Conservation (phyloP, 2,888 invertebrate species). For the Ectobius pallidus region DNA sequence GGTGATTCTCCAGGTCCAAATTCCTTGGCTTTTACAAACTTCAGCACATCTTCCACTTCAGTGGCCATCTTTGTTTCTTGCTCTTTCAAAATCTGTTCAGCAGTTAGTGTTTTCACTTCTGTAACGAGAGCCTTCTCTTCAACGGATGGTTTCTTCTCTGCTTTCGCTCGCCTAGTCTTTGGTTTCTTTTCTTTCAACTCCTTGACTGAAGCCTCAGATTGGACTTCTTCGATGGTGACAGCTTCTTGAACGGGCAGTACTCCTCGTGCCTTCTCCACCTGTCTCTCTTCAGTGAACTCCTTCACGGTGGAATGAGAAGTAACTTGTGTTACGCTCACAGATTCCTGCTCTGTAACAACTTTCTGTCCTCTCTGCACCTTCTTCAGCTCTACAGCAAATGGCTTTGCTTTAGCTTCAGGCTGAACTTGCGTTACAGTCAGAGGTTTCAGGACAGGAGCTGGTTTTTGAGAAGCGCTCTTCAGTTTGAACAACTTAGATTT, state of each 20-base stretch:
- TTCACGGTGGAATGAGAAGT: constrained; percentile 60
- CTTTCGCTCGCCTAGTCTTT: constrained; percentile 47
- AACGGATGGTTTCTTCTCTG: constrained; percentile 45
- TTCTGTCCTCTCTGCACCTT: constrained; percentile 51
- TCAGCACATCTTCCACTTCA: constrained; percentile 75
- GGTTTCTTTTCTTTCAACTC: constrained; percentile 43
- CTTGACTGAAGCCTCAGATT: constrained; percentile 59
- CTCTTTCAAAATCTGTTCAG: constrained; percentile 60
- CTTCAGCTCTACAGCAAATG: constrained; percentile 44
- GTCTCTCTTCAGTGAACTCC: constrained; percentile 44
- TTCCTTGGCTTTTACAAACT: constrained; percentile 75
- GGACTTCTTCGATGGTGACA: constrained; percentile 63
- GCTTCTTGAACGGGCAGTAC: constrained; percentile 56
- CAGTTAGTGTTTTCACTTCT: constrained; percentile 52
- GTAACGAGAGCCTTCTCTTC: constrained; percentile 56
- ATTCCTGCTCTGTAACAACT: constrained; percentile 48
- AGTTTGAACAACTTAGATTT: constrained; percentile 47
- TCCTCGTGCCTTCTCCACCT: constrained; percentile 51
- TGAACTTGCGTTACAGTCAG: constrained; percentile 47
- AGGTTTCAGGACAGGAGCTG: constrained; percentile 48
- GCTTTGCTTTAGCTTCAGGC: constrained; percentile 43
- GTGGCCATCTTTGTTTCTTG: constrained; percentile 52
- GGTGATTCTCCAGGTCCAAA: constrained; percentile 83
- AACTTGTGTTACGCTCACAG: constrained; percentile 58
- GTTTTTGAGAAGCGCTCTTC: constrained; percentile 29